Evolutionary conservation across 2,797 vertebrate genomes (phyloP), one percentile per base, ranked within the genome.

Genomic region (Serranus cabrilla): DNA sequence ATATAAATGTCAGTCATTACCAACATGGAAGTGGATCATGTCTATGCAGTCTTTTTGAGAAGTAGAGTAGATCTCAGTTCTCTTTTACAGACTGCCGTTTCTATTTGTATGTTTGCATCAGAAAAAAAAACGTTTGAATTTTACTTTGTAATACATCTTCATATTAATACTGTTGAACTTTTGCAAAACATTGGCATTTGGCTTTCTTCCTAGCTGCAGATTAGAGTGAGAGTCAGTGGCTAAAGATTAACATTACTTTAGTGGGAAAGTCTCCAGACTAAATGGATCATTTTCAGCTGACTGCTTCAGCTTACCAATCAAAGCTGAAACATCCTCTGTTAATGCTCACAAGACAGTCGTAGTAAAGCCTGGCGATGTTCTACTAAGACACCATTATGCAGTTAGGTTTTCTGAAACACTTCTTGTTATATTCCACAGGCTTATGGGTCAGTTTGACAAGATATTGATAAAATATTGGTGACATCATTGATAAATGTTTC

Each of bases 241-340:
- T 61, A 80, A 90, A 89, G 91, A 91, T 93, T 93, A 91, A 83
- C 59, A 52, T 87, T 55, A 78, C 76, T 83, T 85, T 57, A 51
- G 73, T 78, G 85, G 86, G 85, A 89, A 87, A 71, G 69, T 88
- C 83, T 89, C 83, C 79, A 79, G 74, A 77, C 61, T 80, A 86
- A 90, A 43, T 91, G 78, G 86, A 91, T 93, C 74, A 82, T 90
- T 89, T 89, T 85, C 82, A 87, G 82, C 77, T 80, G 82, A 88
- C 87, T 75, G 73, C 73, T 64, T 81, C 59, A 78, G 74, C 43
- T 78, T 81, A 78, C 71, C 77, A 65, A 51, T 78, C 81, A 60
- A 51, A 70, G 65, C 77, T 83, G 72, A 85, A 82, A 68, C 67
- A 25, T 54, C 51, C 74, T 70, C 40, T 12, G 43, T 43, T 68